A percentile compares a stretch with the other conserved stretches of the same genome.
phyloP scores from a whole-genome alignment of 2,888 invertebrate species.

The Zygothrica quintamaculata region DNA sequence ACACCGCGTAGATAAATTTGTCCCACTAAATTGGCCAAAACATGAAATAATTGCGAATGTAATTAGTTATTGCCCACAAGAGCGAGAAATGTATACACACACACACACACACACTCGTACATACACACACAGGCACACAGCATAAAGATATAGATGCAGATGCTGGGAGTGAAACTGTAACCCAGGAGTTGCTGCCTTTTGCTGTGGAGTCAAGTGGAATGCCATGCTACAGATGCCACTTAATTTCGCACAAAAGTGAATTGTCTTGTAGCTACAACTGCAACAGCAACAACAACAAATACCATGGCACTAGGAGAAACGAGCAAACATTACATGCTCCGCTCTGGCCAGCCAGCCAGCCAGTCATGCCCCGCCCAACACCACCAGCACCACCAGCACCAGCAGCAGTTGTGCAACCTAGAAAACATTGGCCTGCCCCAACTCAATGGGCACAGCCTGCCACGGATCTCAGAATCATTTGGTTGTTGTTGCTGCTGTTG shows the following conservation, averaged over 20 bases:
- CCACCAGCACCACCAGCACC: constrained; percentile 22
- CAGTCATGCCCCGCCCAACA: constrained; percentile 44
- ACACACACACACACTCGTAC: constrained; percentile 19
- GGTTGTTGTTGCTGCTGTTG: constrained; percentile 25
- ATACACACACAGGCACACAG: constrained; percentile 3
- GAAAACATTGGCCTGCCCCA: constrained; percentile 60
- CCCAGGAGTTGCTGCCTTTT: no score
- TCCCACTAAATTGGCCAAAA: constrained; percentile 85
- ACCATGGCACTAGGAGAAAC: constrained; percentile 71
- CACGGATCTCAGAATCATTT: constrained; percentile 51
- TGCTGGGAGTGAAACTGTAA: constrained; percentile 19
- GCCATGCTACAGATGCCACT: constrained; percentile 80
- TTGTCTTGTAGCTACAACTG: constrained; percentile 81
- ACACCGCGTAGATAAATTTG: constrained; percentile 85
- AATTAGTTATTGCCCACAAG: constrained; percentile 84
- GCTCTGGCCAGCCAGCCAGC: constrained; percentile 51
- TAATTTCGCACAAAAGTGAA: constrained; percentile 84
- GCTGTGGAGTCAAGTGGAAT: constrained; percentile 76
- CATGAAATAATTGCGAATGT: constrained; percentile 85
- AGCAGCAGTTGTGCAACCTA: constrained; percentile 55
- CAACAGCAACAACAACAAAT: constrained; percentile 55
- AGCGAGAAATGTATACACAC: constrained; percentile 61
- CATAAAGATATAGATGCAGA: constrained; percentile 25
- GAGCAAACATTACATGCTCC: constrained; percentile 74
- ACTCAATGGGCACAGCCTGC: constrained; percentile 67